These are phyloP conservation scores for Mormyrus iriodes DNA, from an alignment of 2,113 vertebrate genomes.

Conservation along the genomic window DNA sequence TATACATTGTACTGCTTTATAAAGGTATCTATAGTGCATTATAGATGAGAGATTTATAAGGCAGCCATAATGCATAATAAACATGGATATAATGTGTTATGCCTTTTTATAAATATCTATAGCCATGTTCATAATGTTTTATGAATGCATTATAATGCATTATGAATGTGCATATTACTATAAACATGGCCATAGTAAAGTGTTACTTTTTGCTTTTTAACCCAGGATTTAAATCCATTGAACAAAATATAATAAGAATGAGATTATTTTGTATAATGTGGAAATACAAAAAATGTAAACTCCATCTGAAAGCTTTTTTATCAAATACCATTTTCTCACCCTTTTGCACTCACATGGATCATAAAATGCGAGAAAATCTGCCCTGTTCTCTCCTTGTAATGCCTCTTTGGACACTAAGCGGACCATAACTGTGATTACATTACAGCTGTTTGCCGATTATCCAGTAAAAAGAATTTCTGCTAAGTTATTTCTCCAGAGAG, in stretches of 20 bases:
- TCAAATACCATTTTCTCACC: neutral
- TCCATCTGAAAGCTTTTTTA: neutral
- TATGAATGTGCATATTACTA: too few species aligned
- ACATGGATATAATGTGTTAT: too few species aligned
- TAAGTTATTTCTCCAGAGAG: neutral
- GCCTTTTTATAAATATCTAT: too few species aligned
- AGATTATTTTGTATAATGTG: neutral
- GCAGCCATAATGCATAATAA: too few species aligned
- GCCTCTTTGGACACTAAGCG: neutral
- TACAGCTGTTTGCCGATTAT: neutral
- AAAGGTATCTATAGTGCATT: too few species aligned
- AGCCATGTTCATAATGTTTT: too few species aligned
- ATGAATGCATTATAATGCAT: too few species aligned
- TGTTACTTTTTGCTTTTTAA: too few species aligned
- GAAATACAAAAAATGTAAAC: neutral
- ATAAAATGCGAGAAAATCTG: neutral
- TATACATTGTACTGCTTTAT: too few species aligned
- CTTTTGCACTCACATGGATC: neutral
- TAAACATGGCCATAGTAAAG: too few species aligned
- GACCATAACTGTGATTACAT: neutral
- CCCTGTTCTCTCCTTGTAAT: neutral
- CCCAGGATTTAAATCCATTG: neutral
- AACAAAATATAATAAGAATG: neutral
- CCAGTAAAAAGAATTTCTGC: neutral
- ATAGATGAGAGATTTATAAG: too few species aligned